Evolutionary conservation across 2,113 vertebrate species (phyloP), one percentile per base, ranked within the genome.

Genomic region (Tragelaphus strepsiceros): DNA sequence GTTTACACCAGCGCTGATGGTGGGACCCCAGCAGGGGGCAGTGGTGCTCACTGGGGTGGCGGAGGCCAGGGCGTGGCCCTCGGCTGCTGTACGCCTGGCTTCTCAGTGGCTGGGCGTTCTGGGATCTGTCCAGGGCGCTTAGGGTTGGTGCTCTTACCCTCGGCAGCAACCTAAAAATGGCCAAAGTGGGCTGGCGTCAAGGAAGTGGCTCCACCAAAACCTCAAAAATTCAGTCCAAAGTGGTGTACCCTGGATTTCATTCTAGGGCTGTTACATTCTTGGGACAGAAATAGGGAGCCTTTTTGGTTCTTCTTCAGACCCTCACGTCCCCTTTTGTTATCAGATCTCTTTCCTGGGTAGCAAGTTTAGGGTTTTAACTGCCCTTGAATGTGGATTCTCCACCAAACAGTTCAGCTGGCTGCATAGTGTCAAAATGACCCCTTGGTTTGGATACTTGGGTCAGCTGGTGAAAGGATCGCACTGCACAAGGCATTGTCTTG

Each of bases 181-280:
- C 80, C 77, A 32, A 0, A 74, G 92, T 78, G 80, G 92, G 43
- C 53, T 92, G 94, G 28, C 82, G 9, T 78, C 49, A 30, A 74
- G 56, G 49, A 90, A 67, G 35, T 22, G 11, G 89, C 32, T 71
- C 43, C 85, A 84, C 83, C 78, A 54, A 92, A 97, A 95, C 95
- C 95, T 96, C 93, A 97, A 78, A 90, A 67, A 83, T 94, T 81
- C 32, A 53, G 30, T 62, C 53, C 46, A 32, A 93, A 58, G 61
- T 21, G 56, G 28, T 17, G 6, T 59, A 35, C 91, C 62, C 46
- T 39, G n/a, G 78, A 28, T 77, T 80, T 91, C 39, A 32, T 92
- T 83, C 80, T 43, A 59, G 90, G 22, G 16, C 74, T 90, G 22
- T 43, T 35, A 12, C 32, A 8, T 21, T 88, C 53, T 96, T 30